Base-by-base conservation (phyloP, 2,797 vertebrate genomes). In the Protosalanx chinensis region DNA sequence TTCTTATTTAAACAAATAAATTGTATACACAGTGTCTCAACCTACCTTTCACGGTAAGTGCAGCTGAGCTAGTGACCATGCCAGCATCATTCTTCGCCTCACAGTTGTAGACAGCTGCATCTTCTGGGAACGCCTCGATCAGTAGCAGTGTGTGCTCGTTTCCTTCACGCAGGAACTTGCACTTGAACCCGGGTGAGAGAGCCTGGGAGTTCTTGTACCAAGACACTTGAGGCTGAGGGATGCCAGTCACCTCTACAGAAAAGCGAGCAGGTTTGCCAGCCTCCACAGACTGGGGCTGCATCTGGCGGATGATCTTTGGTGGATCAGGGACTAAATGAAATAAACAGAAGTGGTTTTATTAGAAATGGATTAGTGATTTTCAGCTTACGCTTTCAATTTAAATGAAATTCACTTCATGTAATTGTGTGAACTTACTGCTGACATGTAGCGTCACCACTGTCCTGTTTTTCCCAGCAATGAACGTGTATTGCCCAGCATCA, bases 161-260 rank as follows among this genome's bases (percentile, higher is more conserved):
- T 46, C 89, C 96, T 0, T 98, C 97, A 0, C 93, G 96, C 62
- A 97, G 94, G 83, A 98, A 96, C 84, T 98, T 99, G 87, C 95
- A 96, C 83, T 99, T 99, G 89, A 98, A 99, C 68, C 98, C 97
- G 2, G 95, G 79, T 29, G 96, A 96, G 77, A 99, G 94, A 70
- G 91, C 89, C 90, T 97, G 96, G 59, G 95, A 96, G 79, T 98
- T 95, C 82, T 98, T 98, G 88, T 93, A 98, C 98, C 98, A 99
- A 76, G 87, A 92, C 71, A 99, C 93, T 81, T 95, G 95, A 10
- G 97, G 97, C 82, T 93, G 91, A 0, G 98, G 98, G 74, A 93
- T 88, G 72, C 98, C 98, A 1, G 92, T 93, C 79, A 98, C 92
- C 75, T 93, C 80, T 8, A 96, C 93, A 0, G 94, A 95, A 89